Conservation (phyloP, 2,113 vertebrate genomes). For the Rhinoptilus africanus region DNA sequence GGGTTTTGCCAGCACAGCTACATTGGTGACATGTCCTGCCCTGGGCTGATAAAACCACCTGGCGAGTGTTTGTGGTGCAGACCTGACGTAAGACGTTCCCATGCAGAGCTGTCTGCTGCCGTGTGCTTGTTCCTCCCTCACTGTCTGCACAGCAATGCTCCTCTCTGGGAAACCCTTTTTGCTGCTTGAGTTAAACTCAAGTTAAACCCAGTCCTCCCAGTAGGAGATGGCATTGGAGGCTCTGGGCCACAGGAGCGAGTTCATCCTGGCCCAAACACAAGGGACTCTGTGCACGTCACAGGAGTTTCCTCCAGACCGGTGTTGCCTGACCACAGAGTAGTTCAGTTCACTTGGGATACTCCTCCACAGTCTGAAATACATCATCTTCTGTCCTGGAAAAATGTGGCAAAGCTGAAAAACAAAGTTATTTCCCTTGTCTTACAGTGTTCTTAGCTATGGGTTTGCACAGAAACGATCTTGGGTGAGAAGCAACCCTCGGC, state of each 20-base stretch:
- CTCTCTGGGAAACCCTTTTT: neutral
- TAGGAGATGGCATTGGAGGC: neutral
- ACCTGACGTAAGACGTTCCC: neutral
- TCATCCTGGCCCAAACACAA: neutral
- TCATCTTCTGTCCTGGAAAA: neutral
- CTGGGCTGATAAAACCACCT: rapidly evolving
- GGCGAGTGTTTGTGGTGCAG: rapidly evolving
- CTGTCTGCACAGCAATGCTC: neutral
- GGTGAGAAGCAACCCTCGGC: neutral
- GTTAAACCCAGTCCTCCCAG: neutral
- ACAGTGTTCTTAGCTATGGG: neutral
- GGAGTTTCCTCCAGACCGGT: neutral
- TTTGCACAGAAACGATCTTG: neutral
- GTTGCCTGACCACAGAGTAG: rapidly evolving
- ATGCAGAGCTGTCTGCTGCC: neutral
- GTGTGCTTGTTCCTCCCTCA: neutral
- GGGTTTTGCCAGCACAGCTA: neutral
- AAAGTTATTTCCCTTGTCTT: neutral
- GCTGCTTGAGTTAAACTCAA: neutral
- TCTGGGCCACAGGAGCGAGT: neutral
- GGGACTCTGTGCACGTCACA: rapidly evolving
- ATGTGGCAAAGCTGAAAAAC: neutral
- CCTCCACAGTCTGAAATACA: neutral
- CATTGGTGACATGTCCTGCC: neutral
- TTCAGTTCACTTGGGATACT: neutral